These are phyloP conservation scores for Copidosoma aretas DNA, from an alignment of 2,888 invertebrate genomes.

Conservation along the genomic window DNA sequence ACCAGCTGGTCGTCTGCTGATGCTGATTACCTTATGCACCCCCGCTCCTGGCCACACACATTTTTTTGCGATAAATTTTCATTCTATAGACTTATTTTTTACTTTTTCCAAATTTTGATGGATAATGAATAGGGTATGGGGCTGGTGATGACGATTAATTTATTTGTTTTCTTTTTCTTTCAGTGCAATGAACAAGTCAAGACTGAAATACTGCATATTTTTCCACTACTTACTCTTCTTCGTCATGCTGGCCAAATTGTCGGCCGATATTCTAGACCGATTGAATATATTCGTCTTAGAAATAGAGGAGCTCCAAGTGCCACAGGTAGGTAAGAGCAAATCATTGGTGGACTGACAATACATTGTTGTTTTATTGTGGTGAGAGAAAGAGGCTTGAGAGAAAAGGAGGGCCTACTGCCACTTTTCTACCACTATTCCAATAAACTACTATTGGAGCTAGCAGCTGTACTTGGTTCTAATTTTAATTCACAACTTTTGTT, in stretches of 20 bases:
- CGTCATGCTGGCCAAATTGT: slow-evolving; percentile 88
- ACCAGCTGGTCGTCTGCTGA: background rate
- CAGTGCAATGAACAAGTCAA: slow-evolving; percentile 95
- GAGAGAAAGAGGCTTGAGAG: background rate
- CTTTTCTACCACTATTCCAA: no score
- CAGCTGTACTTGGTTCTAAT: background rate
- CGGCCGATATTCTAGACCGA: slow-evolving; percentile 89
- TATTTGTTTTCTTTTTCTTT: slow-evolving; percentile 60
- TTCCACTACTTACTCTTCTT: slow-evolving; percentile 90
- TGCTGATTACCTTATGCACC: background rate
- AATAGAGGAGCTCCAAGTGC: slow-evolving; percentile 91
- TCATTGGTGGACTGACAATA: slow-evolving; percentile 23
- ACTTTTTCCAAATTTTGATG: no score
- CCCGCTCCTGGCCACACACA: background rate
- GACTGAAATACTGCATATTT: slow-evolving; percentile 93
- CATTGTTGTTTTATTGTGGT: background rate
- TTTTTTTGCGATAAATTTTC: background rate
- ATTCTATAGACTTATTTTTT: background rate
- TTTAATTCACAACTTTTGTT: slow-evolving; percentile 7
- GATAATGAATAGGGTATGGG: background rate
- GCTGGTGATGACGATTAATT: slow-evolving; percentile 22
- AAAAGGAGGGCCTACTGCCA: background rate
- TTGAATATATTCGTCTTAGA: slow-evolving; percentile 93
- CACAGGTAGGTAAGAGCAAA: slow-evolving; percentile 67
- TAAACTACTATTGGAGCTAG: no score